A percentile compares a stretch with the other conserved stretches of the same genome.
phyloP scores from a whole-genome alignment of 1,140 invertebrate species.

The Drosophila miranda region DNA sequence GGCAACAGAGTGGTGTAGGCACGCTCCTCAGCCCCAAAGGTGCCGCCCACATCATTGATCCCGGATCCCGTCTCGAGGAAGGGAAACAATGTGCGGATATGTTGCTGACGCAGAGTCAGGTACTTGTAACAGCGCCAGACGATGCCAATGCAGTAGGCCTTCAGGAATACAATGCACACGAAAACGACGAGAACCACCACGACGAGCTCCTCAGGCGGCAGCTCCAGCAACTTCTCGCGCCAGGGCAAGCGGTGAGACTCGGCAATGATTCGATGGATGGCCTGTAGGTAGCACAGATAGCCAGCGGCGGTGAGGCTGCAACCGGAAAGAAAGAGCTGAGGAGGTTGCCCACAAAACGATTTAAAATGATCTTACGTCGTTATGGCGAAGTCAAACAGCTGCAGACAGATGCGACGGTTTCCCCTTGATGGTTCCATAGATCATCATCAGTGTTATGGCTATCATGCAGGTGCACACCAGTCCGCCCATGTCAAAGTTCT shows the following conservation, averaged over 20 bases:
- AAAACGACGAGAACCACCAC: conserved; percentile 88
- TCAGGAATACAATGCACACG: conserved; percentile 88
- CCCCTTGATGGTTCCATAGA: conserved; percentile 91
- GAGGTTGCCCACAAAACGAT: background rate
- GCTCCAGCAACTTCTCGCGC: conserved; percentile 87
- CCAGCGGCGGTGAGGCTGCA: conserved; percentile 90
- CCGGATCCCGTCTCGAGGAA: conserved; percentile 84
- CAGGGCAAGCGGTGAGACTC: conserved; percentile 88
- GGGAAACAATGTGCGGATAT: conserved; percentile 84
- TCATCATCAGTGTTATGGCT: conserved; percentile 90
- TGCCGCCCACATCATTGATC: conserved; percentile 62
- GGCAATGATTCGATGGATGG: conserved; percentile 88
- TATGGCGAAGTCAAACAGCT: conserved; percentile 94
- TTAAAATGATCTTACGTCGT: conserved; percentile 86
- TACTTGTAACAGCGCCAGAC: conserved; percentile 96
- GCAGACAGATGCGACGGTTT: conserved; percentile 91
- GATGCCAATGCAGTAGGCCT: conserved; percentile 85
- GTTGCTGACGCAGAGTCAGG: conserved; percentile 87
- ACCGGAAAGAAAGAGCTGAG: conserved; percentile 32
- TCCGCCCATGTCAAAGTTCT: conserved; percentile 90
- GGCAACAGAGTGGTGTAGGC: conserved; percentile 85
- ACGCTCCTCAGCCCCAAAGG: conserved; percentile 82
- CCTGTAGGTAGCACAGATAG: conserved; percentile 92
- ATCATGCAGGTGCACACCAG: conserved; percentile 90
- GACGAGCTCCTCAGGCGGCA: conserved; percentile 88